Evolutionary conservation across 2,888 invertebrate genomes (phyloP).

Genomic region (Seira musarum): DNA sequence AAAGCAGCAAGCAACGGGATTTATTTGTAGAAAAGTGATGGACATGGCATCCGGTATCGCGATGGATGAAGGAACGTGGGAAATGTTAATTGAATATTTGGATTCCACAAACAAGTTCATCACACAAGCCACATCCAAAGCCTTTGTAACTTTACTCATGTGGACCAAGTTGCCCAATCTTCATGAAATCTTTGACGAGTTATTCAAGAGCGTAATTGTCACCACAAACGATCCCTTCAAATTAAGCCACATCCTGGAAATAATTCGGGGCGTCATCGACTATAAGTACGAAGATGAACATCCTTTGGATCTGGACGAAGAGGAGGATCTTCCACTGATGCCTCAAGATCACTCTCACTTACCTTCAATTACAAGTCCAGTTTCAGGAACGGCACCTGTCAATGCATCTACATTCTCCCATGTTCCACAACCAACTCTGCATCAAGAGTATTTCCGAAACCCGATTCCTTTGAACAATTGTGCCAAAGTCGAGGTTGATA

Average conservation of each 20-base stretch:
- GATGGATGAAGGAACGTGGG: conserved; percentile 87
- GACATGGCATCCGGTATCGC: conserved; percentile 84
- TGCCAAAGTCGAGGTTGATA: conserved; percentile 66
- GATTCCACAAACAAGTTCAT: conserved; percentile 86
- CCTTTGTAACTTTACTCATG: conserved; percentile 86
- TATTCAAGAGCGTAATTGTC: conserved; percentile 63
- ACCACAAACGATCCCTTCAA: conserved; percentile 62
- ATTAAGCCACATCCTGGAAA: conserved; percentile 78
- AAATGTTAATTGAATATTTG: conserved; percentile 86
- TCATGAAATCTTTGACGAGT: conserved; percentile 77
- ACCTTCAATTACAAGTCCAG: conserved; percentile 69
- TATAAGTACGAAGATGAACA: conserved; percentile 84
- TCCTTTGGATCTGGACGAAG: conserved; percentile 80
- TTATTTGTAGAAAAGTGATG: conserved; percentile 86
- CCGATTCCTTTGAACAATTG: conserved; percentile 38
- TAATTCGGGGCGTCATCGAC: conserved; percentile 89
- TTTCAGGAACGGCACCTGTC: neutral
- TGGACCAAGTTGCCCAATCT: conserved; percentile 85
- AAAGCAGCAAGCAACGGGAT: conserved; percentile 86
- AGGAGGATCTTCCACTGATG: conserved; percentile 70
- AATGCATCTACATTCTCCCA: conserved; percentile 31
- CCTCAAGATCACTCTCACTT: conserved; percentile 69
- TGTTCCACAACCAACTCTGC: conserved; percentile 16
- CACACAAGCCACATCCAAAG: conserved; percentile 85
- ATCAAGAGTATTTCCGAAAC: neutral